Conservation (phyloP, 2,888 invertebrate species). For the Athetis lepigone region DNA sequence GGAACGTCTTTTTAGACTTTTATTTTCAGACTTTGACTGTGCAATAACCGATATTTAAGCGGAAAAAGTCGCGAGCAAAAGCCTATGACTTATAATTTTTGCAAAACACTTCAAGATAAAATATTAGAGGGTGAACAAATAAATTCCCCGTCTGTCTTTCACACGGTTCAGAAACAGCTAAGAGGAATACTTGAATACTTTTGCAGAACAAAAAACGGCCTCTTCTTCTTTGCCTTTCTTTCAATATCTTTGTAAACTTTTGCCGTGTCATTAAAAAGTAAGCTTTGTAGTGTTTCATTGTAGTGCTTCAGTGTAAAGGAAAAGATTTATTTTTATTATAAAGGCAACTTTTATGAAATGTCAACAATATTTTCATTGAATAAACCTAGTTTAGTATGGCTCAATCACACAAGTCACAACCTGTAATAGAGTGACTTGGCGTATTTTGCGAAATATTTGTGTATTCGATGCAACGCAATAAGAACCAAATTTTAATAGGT, state of each 20-base stretch:
- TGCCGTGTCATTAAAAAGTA: conserved; percentile 30
- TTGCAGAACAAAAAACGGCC: conserved; percentile 30
- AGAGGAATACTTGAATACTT: conserved; percentile 31
- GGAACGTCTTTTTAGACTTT: no score
- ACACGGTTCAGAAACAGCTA: conserved; percentile 27
- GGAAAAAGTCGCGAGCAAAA: no score
- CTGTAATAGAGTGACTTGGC: no score
- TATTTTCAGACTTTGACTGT: no score
- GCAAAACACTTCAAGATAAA: conserved; percentile 29
- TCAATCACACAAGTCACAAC: no score
- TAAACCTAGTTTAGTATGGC: no score
- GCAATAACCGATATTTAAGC: no score
- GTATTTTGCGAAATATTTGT: no score
- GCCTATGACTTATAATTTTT: conserved; percentile 16
- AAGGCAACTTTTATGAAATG: no score
- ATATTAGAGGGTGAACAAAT: conserved; percentile 29
- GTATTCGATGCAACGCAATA: no score
- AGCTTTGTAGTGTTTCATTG: neutral
- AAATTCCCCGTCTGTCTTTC: conserved; percentile 42
- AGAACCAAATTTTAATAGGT: no score
- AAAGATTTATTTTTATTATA: neutral
- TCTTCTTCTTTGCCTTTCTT: conserved; percentile 16
- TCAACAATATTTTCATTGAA: no score
- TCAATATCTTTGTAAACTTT: conserved; percentile 25
- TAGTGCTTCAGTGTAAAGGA: neutral